Conservation (phyloP, 2,113 vertebrate genomes). For the Thinocorus orbignyianus region DNA sequence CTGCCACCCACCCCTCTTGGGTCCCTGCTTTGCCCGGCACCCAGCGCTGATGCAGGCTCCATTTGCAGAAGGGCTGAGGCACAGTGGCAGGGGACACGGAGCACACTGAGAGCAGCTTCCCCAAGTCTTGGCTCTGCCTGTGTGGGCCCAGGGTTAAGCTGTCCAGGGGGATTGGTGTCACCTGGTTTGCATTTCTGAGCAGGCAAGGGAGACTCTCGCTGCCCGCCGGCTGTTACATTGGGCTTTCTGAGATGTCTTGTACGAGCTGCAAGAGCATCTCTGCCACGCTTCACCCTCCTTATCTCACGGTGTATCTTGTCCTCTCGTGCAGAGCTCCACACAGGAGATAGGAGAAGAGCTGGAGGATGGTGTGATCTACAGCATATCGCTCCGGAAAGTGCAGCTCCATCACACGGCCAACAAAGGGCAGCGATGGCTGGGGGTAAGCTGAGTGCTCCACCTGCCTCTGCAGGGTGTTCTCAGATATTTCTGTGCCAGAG, state of each 20-base stretch:
- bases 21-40: not conserved
- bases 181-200: not conserved
- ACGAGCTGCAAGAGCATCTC: not conserved
- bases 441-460: slow-evolving; percentile 71
- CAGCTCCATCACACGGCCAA: slow-evolving; percentile 90
- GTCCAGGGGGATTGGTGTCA: not conserved
- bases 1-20: not conserved
- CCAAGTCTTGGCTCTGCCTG: not conserved
- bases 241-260: not conserved
- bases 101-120: not conserved
- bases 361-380: slow-evolving; percentile 93
- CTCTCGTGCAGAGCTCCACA: slow-evolving; percentile 85
- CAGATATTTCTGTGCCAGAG: not conserved
- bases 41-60: not conserved
- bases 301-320: not conserved
- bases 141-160: not conserved
- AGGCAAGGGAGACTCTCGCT: not conserved
- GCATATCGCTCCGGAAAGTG: slow-evolving; percentile 93
- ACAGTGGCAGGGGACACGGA: rapidly evolving
- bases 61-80: not conserved
- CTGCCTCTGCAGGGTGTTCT: not conserved
- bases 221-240: not conserved
- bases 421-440: slow-evolving; percentile 98
- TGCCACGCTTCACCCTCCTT: not conserved
- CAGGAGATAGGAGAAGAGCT: slow-evolving; percentile 98